Evolutionary conservation across 2,797 vertebrate genomes (phyloP), one percentile per base, ranked within the genome.

Genomic region (Menidia menidia): DNA sequence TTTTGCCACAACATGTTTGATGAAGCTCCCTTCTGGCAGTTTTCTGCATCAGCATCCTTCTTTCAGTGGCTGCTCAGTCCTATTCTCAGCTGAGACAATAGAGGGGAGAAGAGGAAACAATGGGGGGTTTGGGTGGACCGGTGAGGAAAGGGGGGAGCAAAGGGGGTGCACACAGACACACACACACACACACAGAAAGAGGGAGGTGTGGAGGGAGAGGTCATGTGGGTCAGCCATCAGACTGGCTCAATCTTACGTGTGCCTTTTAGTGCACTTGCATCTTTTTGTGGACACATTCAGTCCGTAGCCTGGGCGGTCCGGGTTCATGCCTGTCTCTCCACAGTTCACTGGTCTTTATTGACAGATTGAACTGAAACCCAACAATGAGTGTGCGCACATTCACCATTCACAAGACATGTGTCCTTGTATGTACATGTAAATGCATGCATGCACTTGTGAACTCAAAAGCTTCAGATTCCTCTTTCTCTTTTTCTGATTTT

Each of bases 271-370:
- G 76, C 19, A 35, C 60, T 70, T 69, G 69, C 60, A 72, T 62
- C 66, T 62, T 75, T 79, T 60, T 81, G 60, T 79, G 61, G 55
- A 55, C 32, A 30, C 41, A 58, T 60, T 43, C 64, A 35, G n/a
- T 53, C 39, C 45, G 75, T 77, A 75, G 78, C 59, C 68, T 63
- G 81, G 88, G 85, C 82, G 82, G 90, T 90, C 91, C 89, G 84
- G 85, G 92, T 94, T 25, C 92, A 92, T 89, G 92, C 87, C 90
- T 91, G 91, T 89, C 84, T 80, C 91, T 90, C 93, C 92, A 94
- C 92, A 93, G 91, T 93, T 88, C 83, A 77, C 89, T 92, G 92
- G 14, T 85, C 89, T 90, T 93, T 93, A 95, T 93, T 90, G 94
- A 94, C 75, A 71, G 84, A 82, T 86, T 92, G 87, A 92, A 93